phyloP scores from a whole-genome alignment of 2,113 vertebrate species.

The Todiramphus saurophagus region DNA sequence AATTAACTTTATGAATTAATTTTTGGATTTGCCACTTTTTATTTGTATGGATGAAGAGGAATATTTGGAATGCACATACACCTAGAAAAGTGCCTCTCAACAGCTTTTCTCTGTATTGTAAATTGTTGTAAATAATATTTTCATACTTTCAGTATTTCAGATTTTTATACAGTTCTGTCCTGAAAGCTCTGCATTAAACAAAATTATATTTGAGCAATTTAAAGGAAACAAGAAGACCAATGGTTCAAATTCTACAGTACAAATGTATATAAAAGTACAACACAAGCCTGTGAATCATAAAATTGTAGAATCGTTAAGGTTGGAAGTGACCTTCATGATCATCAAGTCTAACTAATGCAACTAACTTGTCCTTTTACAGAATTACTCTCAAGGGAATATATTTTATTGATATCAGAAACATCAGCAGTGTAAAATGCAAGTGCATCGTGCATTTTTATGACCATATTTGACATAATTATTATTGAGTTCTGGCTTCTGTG shows the following conservation, averaged over 20 bases:
- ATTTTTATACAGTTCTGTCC: neutral
- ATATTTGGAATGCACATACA: neutral
- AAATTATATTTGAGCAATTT: neutral
- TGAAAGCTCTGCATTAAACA: neutral
- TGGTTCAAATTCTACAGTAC: neutral
- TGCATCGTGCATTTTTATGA: neutral
- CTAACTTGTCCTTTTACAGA: neutral
- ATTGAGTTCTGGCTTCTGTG: neutral
- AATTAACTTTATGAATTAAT: neutral
- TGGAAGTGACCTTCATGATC: too few relatives aligned
- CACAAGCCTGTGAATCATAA: neutral
- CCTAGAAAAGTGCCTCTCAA: neutral
- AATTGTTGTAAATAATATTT: neutral
- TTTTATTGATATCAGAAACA: neutral
- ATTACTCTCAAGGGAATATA: neutral
- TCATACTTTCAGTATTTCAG: neutral
- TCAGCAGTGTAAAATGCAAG: neutral
- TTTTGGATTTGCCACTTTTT: neutral
- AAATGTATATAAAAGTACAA: neutral
- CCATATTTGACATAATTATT: neutral
- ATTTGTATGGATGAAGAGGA: neutral
- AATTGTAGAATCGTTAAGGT: too few relatives aligned
- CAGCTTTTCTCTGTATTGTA: neutral
- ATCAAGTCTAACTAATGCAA: neutral
- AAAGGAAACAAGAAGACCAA: neutral